Base-by-base conservation (phyloP, 1,140 invertebrate genomes). In the Pogonomyrmex californicus region DNA sequence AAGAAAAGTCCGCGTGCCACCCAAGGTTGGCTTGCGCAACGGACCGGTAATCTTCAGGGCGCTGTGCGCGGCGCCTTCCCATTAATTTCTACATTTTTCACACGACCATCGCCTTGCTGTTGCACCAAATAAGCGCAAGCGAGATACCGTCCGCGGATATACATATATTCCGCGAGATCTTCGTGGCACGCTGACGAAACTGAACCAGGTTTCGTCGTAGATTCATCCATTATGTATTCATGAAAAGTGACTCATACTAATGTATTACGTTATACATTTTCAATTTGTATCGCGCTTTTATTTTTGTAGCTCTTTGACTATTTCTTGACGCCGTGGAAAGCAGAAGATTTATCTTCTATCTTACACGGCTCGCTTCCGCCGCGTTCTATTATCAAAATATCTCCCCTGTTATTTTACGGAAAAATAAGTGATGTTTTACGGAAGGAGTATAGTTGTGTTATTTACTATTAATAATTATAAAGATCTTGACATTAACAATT, bases 61-160 rank as follows among this genome's bases (percentile, higher is more conserved):
- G 54, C 38, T 44, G 41, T 17, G 79, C 41, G 79, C 54, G 79
- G 68, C 54, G 68, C 41, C 79, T 83, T 75, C 68, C 58, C 68
- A 83, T 83, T 73, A 83, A 75, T 83, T 83, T 62, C 44, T 47
- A 75, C 68, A 73, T 83, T 83, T 83, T 83, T 83, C 79, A 49
- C 79, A 83, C 79, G 68, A 38, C 17, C 68, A 38, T 81, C 78
- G 65, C 36, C 49, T 70, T 68, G 77, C 17, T 12, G 54, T 47
- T 58, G 30, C 54, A 58, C 66, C 51, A 54, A 82, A 82, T 82
- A 82, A 82, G 36, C 10, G 38, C 63, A 7, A 56, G 78, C 65
- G 79, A 68, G 77, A 78, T 23, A 23, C 76, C 58, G 12, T 30
- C 9, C 33, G 44, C 51, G 47, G 23, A 58, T 58, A 58, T 58